Evolutionary conservation across 2,888 invertebrate genomes (phyloP).

Genomic region (Polydrusus tereticollis): DNA sequence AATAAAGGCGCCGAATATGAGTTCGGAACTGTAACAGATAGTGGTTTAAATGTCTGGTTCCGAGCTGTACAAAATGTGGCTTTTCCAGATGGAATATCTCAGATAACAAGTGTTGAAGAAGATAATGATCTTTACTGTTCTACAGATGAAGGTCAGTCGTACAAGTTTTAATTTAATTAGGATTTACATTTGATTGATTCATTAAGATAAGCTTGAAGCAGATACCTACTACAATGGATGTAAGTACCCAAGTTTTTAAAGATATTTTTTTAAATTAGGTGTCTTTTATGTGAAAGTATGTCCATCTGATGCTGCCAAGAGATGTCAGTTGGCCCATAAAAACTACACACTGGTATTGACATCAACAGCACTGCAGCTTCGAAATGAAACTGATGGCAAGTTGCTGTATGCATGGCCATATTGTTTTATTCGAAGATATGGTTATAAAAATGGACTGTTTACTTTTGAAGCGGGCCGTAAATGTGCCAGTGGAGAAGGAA

Average conservation of each 20-base stretch:
- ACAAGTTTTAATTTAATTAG: neutral
- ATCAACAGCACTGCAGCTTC: constrained; percentile 80
- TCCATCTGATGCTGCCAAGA: constrained; percentile 82
- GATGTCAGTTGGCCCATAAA: constrained; percentile 78
- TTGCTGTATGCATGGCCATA: constrained; percentile 86
- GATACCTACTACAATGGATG: too few relatives aligned
- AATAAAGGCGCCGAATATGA: constrained; percentile 77
- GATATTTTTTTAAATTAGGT: constrained; percentile 60
- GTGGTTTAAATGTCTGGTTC: constrained; percentile 83
- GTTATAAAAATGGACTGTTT: constrained; percentile 86
- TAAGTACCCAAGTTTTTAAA: too few relatives aligned
- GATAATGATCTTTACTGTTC: constrained; percentile 92
- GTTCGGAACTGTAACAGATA: constrained; percentile 77
- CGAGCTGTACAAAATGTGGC: constrained; percentile 84
- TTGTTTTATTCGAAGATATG: constrained; percentile 85
- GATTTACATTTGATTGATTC: neutral
- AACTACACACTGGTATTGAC: constrained; percentile 82
- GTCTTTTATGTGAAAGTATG: constrained; percentile 75
- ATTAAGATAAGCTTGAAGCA: too few relatives aligned
- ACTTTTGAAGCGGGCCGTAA: constrained; percentile 91
- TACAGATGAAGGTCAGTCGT: constrained; percentile 84
- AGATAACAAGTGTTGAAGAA: constrained; percentile 77
- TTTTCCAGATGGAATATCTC: constrained; percentile 77
- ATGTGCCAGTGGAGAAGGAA: constrained; percentile 88
- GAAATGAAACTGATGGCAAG: constrained; percentile 75